These are phyloP conservation scores for Stegastes partitus DNA, from an alignment of 2,113 vertebrate species.

Conservation along the genomic window DNA sequence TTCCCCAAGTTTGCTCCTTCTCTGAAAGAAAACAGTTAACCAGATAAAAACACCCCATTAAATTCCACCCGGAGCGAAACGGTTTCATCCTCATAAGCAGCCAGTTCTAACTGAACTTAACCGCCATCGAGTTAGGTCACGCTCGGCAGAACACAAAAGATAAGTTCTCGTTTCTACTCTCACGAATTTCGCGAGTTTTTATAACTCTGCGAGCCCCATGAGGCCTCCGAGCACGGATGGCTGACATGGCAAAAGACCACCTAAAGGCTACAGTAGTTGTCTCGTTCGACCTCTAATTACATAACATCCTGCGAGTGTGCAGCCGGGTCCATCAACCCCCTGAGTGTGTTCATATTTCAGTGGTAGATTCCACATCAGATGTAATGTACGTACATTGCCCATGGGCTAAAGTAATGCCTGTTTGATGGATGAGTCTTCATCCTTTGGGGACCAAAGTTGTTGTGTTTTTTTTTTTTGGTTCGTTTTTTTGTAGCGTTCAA, in stretches of 20 bases:
- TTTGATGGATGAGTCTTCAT: slow-evolving; percentile 39
- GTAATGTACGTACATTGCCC: slow-evolving; percentile 17
- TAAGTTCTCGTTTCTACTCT: slow-evolving; percentile 16
- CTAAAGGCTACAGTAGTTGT: slow-evolving; percentile 23
- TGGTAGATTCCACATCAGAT: slow-evolving; percentile 23
- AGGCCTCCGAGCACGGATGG: neutral
- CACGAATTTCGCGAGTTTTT: slow-evolving; percentile 10
- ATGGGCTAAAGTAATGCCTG: slow-evolving; percentile 19
- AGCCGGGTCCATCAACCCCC: slow-evolving; percentile 12
- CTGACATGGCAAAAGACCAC: slow-evolving; percentile 13
- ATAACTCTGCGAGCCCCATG: slow-evolving; percentile 4
- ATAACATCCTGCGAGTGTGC: slow-evolving; percentile 40
- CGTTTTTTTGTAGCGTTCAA: slow-evolving; percentile 8
- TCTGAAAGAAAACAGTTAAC: slow-evolving; percentile 1
- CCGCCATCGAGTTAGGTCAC: slow-evolving; percentile 8
- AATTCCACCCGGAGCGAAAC: slow-evolving; percentile 7
- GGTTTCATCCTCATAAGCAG: neutral
- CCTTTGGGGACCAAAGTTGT: neutral
- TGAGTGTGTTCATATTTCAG: slow-evolving; percentile 38
- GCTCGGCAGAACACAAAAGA: slow-evolving; percentile 23
- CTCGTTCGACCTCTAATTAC: slow-evolving; percentile 32
- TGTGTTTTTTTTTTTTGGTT: slow-evolving; percentile 2
- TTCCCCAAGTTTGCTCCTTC: neutral
- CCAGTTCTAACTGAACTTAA: slow-evolving; percentile 28
- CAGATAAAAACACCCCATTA: slow-evolving; percentile 23